Evolutionary conservation across 2,888 invertebrate species (phyloP), one percentile per base, ranked within the genome.

Genomic region (Artemia sp.): DNA sequence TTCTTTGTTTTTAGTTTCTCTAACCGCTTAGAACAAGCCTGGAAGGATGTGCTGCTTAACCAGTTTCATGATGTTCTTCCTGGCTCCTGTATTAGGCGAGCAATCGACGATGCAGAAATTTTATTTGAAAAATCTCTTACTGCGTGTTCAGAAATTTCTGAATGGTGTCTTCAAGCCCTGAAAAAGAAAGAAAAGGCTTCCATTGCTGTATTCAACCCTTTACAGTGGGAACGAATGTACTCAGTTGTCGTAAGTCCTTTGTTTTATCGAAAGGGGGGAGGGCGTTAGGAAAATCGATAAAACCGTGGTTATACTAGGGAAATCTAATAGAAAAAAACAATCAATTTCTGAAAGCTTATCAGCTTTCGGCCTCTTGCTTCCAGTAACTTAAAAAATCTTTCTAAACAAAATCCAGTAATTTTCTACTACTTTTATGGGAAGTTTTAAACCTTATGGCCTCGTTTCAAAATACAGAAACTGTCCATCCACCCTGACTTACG

Each of bases 61-160:
- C 82, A 82, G 75, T 82, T 82, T 74, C 81, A 82, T 74, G 81
- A 82, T 75, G 80, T 82, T 11, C 74, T 82, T 67, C 82, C 82
- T 10, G 82, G 82, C 0, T 76, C 78, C 7, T 80, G 80, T 64
- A 81, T 82, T 71, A 77, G 76, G 68, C 72, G 76, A 58, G 77
- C 75, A 8, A 77, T 78, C 72, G 74, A 76, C 67, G 79, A 79
- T 74, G 78, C 79, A 50, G 73, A 75, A 64, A 67, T 73, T 52
- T 69, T 76, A 38, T 77, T 75, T 70, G 69, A 72, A 51, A 73
- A 75, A 70, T 58, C 72, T 64, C 51, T 72, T 8, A 72, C 71
- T 6, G 14, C 9, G 53, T 64, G 64, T 14, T 9, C n/a, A 50
- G 66, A 70, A 12, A 68, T 72, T n/a, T 52, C 19, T 38, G 68